phyloP scores from a whole-genome alignment of 37 sponge, comb jelly and placozoan species.

The Lycopodina hypogea region DNA sequence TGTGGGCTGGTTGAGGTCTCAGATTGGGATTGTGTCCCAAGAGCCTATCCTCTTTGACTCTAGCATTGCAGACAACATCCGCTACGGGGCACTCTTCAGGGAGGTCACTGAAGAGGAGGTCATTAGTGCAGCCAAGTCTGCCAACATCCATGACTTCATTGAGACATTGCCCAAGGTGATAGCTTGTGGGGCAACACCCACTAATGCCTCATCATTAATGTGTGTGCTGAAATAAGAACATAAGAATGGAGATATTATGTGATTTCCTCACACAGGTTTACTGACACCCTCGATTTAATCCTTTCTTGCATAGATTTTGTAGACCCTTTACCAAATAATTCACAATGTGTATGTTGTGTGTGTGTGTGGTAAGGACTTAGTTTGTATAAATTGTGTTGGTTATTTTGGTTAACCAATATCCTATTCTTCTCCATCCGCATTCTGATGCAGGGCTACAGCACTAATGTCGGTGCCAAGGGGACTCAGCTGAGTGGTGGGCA shows the following conservation, averaged over 20 bases:
- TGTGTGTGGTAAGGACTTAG: too few species aligned
- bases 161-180: constrained; percentile 62
- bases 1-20: constrained; percentile 69
- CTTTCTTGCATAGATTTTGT: too few species aligned
- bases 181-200: neutral
- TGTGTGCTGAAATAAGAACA: neutral
- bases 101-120: constrained; percentile 83
- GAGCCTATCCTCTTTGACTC: constrained; percentile 86
- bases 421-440: too few species aligned
- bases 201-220: too few species aligned
- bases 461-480: constrained; percentile 57
- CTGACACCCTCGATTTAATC: too few species aligned
- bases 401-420: too few species aligned
- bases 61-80: constrained; percentile 90
- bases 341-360: too few species aligned
- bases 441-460: constrained; percentile 57
- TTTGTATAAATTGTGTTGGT: too few species aligned
- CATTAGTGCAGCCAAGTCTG: constrained; percentile 74
- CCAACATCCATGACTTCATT: constrained; percentile 94
- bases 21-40: constrained; percentile 88
- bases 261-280: too few species aligned
- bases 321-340: too few species aligned
- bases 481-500: constrained; percentile 76
- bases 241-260: too few species aligned
- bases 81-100: constrained; percentile 83